Percentiles rank a stretch among this genome's conserved stretches.
These are phyloP conservation scores for Periparus ater DNA, from an alignment of 2,797 vertebrate genomes.

Conservation along the genomic window DNA sequence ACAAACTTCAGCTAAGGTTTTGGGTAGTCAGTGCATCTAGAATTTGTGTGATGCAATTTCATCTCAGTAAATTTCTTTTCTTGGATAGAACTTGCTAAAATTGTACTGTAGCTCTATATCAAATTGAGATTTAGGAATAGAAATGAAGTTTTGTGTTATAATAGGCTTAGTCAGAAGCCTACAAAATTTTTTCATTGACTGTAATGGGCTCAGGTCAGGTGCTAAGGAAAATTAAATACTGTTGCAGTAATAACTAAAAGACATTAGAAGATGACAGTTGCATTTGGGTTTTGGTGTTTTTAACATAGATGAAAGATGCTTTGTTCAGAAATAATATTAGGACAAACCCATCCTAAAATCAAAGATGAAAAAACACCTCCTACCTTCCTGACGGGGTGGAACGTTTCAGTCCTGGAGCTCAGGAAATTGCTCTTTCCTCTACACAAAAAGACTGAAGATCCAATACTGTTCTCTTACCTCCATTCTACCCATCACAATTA, in stretches of 20 bases:
- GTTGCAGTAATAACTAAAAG: neutral
- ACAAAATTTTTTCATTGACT: neutral
- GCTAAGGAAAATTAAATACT: neutral
- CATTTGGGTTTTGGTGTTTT: neutral
- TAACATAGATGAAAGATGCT: neutral
- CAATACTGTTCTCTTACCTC: neutral
- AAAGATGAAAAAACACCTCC: neutral
- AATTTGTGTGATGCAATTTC: neutral
- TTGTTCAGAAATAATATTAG: neutral
- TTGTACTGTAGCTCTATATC: neutral
- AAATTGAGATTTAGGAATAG: neutral
- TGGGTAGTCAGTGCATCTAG: neutral
- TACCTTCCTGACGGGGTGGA: neutral
- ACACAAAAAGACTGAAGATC: neutral
- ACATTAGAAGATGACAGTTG: neutral
- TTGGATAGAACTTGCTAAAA: neutral
- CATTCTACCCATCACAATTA: neutral
- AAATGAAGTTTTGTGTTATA: neutral
- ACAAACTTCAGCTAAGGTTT: neutral
- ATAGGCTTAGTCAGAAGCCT: neutral
- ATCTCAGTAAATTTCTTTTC: neutral
- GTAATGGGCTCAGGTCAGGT: neutral
- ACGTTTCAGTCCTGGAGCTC: neutral
- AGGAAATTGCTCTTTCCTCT: neutral
- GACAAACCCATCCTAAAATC: neutral